phyloP scores from a whole-genome alignment of 2,113 vertebrate genomes.

The Vanacampus margaritifer region DNA sequence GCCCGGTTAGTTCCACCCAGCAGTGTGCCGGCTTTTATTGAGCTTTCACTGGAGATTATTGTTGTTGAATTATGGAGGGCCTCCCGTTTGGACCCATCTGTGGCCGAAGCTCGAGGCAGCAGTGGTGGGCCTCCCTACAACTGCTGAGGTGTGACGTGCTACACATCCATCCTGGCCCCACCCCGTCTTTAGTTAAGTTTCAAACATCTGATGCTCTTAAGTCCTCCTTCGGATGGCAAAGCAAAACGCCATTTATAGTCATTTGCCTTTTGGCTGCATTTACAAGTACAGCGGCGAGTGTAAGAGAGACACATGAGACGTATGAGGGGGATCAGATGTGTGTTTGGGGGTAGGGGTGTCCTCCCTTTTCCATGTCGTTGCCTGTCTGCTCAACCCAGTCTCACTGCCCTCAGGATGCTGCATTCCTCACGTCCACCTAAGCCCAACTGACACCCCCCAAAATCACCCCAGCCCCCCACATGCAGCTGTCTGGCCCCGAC shows the following conservation, averaged over 20 bases:
- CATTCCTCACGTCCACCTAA: constrained; percentile 46
- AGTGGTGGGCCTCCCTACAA: constrained; percentile 34
- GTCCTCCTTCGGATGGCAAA: constrained; percentile 19
- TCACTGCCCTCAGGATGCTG: constrained; percentile 42
- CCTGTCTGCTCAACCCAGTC: constrained; percentile 43
- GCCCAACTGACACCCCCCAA: constrained; percentile 16
- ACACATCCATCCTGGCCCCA: background rate
- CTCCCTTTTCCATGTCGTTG: constrained; percentile 53
- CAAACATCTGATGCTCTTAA: background rate
- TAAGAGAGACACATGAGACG: constrained; percentile 43
- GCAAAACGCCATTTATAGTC: constrained; percentile 47
- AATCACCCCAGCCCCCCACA: constrained; percentile 1
- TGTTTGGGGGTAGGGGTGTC: constrained; percentile 10
- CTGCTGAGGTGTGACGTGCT: constrained; percentile 49
- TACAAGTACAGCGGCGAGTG: constrained; percentile 10
- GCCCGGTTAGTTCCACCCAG: constrained; percentile 62
- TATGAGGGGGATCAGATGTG: constrained; percentile 28
- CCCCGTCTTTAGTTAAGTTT: constrained; percentile 10
- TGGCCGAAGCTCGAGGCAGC: constrained; percentile 51
- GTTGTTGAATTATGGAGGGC: constrained; percentile 76
- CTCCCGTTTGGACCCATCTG: constrained; percentile 40
- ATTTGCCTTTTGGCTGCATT: constrained; percentile 41
- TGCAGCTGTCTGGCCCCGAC: constrained; percentile 32
- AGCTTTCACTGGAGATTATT: constrained; percentile 73
- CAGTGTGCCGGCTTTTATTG: constrained; percentile 56